Evolutionary conservation across 2,113 vertebrate species (phyloP), one percentile per base, ranked within the genome.

Genomic region (Shinisaurus crocodilurus): DNA sequence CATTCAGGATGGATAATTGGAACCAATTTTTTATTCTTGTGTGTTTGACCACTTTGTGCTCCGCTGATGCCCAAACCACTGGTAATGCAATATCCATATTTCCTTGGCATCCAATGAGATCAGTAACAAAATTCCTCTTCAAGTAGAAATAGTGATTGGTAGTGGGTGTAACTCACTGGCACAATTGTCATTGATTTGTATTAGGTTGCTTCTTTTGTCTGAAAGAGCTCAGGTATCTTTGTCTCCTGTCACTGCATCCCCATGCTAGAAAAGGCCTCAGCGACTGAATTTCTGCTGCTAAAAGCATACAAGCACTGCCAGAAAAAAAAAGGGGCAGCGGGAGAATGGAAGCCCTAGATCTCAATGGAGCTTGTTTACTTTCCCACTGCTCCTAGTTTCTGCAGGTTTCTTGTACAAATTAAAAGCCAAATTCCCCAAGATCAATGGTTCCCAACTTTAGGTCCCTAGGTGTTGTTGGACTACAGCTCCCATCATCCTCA

Each of bases 41-140:
- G 20, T 90, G 92, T 50, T 43, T 90, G 91, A 88, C 86, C 43
- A 54, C 54, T 43, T 93, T 96, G 82, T 89, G 85, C 34, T 89
- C 85, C 72, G 48, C 86, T 86, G 87, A 93, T 57, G 88, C 96
- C 87, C 95, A 97, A 82, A 96, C 86, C 87, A 94, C 75, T 87
- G 97, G 97, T 97, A 97, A 97, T 92, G 40, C 7, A 65, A 15
- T 82, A 75, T 92, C 72, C 8, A 37, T 87, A 89, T 80, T 91
- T 0, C 6, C 91, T 16, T 85, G 79, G 15, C 67, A 90, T 32
- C 82, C 16, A 65, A 8, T 50, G n/a, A 75, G 50, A 34, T 86
- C 75, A n/a, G 16, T 76, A 48, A 5, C 1, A 83, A 82, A 90
- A 54, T 5, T 84, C 0, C 0, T 37, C 63, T 2, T 34, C 20